phyloP scores from a whole-genome alignment of 2,888 invertebrate species.

The Hemaris fuciformis region DNA sequence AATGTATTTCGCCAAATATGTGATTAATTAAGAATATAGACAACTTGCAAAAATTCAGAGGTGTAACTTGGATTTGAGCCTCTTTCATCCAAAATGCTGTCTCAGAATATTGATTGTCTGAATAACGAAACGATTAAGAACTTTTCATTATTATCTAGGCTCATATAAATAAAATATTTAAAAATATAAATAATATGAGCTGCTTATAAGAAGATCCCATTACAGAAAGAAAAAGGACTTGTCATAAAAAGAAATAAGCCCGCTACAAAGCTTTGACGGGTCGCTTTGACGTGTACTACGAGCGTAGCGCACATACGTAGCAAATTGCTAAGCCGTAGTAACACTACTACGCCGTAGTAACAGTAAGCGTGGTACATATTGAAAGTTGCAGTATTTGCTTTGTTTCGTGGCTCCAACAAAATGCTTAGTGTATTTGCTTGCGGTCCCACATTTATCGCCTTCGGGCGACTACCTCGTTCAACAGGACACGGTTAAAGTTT shows the following conservation, averaged over 20 bases:
- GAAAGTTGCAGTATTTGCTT: slow-evolving; percentile 1
- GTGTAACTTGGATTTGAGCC: no score
- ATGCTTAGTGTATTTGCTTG: slow-evolving; percentile 1
- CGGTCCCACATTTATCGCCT: background rate
- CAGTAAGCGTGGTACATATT: background rate
- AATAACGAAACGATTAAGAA: no score
- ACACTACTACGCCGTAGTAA: background rate
- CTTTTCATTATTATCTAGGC: no score
- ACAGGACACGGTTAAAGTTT: background rate
- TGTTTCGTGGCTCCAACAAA: background rate
- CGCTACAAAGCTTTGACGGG: background rate
- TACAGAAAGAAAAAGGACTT: background rate
- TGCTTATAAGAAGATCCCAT: background rate
- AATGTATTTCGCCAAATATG: no score
- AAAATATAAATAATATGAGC: no score
- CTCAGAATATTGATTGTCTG: no score
- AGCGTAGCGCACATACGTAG: background rate
- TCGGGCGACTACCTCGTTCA: background rate
- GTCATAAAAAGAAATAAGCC: background rate
- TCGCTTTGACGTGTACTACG: background rate
- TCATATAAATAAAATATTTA: no score
- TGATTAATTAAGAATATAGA: no score
- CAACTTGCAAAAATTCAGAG: no score
- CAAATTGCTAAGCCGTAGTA: background rate
- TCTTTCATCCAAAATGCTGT: no score